Evolutionary conservation across 1,140 invertebrate genomes (phyloP).

Genomic region (Solen grandis): DNA sequence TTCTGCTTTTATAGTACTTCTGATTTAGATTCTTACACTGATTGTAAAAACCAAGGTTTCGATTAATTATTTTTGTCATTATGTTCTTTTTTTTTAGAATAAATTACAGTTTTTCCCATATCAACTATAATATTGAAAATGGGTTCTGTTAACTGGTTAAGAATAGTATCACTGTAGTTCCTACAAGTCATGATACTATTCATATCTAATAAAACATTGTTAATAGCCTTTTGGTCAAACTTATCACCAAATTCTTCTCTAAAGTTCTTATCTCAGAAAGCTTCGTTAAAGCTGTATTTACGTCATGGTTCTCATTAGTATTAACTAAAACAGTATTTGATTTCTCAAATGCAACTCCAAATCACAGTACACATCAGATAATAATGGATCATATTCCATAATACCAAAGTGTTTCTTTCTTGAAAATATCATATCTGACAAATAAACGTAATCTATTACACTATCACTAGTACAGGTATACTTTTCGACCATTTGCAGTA

Average conservation of each 20-base stretch:
- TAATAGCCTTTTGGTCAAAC: too few relatives aligned
- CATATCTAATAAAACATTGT: too few relatives aligned
- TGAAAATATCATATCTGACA: background rate
- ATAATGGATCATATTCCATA: conserved; percentile 16
- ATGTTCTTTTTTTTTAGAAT: too few relatives aligned
- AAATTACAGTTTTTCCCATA: too few relatives aligned
- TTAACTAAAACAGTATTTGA: background rate
- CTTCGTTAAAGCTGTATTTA: background rate
- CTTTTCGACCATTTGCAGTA: conserved; percentile 8
- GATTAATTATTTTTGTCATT: too few relatives aligned
- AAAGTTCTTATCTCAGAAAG: background rate
- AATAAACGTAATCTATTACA: conserved; percentile 5
- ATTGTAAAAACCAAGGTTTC: too few relatives aligned
- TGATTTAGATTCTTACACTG: too few relatives aligned
- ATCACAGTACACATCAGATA: conserved; percentile 3
- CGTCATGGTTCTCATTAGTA: background rate
- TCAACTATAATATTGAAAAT: background rate
- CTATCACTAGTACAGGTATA: conserved; percentile 13
- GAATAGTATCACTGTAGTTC: conserved; percentile 1
- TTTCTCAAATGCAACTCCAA: background rate
- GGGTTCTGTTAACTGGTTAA: background rate
- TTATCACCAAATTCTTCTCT: too few relatives aligned
- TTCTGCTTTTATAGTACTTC: too few relatives aligned
- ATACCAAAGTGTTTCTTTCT: background rate
- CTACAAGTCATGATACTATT: background rate